A percentile compares a stretch with the other conserved stretches of the same genome.
phyloP scores from a whole-genome alignment of 2,888 invertebrate genomes.

The Tetrapedia diversipes region DNA sequence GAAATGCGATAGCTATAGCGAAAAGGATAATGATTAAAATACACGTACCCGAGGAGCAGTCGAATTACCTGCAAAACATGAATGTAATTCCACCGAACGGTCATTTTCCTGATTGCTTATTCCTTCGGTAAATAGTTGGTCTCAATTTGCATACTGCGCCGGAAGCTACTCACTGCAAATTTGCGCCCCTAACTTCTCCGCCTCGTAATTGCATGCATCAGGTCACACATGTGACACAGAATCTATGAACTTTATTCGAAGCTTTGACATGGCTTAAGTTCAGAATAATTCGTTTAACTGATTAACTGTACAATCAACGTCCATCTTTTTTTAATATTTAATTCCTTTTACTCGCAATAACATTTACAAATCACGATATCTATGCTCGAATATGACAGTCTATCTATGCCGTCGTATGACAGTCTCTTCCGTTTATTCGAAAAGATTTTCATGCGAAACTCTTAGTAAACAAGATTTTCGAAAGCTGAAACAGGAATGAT shows the following conservation, averaged over 20 bases:
- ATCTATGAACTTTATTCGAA: constrained; percentile 36
- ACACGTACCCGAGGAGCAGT: background rate
- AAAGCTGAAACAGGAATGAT: background rate
- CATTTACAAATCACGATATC: too few relatives aligned
- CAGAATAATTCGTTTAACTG: constrained; percentile 8
- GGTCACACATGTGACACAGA: constrained; percentile 20
- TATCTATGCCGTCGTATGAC: too few relatives aligned
- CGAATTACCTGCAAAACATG: background rate
- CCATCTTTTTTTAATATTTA: too few relatives aligned
- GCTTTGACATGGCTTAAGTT: constrained; percentile 10
- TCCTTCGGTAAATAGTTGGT: constrained; percentile 65
- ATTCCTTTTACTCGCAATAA: too few relatives aligned
- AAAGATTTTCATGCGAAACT: too few relatives aligned
- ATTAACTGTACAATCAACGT: background rate
- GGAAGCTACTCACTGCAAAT: constrained; percentile 41
- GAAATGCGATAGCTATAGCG: background rate
- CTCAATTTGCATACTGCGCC: constrained; percentile 59
- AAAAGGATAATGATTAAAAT: background rate
- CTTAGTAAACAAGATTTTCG: too few relatives aligned
- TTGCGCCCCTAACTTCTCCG: constrained; percentile 47
- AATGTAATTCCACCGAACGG: constrained; percentile 8
- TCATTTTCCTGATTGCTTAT: constrained; percentile 64
- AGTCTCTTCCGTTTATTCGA: too few relatives aligned
- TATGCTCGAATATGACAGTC: too few relatives aligned
- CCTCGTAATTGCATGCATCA: constrained; percentile 49